Evolutionary conservation across 1,140 invertebrate species (phyloP).

Genomic region (Ditylenchus dipsaci): DNA sequence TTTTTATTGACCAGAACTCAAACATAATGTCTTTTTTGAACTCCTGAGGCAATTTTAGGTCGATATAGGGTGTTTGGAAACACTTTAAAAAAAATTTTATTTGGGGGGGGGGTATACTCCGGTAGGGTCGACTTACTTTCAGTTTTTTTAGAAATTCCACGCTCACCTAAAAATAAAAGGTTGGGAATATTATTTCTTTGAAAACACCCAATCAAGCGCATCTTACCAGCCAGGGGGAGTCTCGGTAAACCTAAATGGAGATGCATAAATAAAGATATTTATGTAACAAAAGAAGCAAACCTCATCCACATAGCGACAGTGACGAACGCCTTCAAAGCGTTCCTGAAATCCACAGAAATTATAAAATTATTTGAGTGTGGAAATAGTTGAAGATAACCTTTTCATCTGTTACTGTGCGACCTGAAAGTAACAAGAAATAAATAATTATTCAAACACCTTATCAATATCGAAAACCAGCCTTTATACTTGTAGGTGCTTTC

Average conservation of each 20-base stretch:
- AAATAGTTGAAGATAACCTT: conserved; percentile 59
- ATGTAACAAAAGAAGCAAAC: conserved; percentile 60
- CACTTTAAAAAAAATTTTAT: too few species aligned
- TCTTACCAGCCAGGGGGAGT: conserved; percentile 87
- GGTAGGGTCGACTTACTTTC: too few species aligned
- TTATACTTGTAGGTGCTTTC: conserved; percentile 81
- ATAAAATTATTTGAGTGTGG: conserved; percentile 8
- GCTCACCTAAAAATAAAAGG: conserved; percentile 48
- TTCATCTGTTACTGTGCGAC: conserved; percentile 95
- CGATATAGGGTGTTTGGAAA: background rate
- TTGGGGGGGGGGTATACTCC: too few species aligned
- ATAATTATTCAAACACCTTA: background rate
- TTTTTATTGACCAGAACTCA: too few species aligned
- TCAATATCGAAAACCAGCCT: conserved; percentile 59
- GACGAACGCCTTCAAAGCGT: conserved; percentile 83
- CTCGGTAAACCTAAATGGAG: conserved; percentile 63
- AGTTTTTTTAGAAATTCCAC: conserved; percentile 83
- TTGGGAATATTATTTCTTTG: too few species aligned
- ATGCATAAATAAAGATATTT: too few species aligned
- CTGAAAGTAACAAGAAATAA: background rate
- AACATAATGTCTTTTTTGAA: too few species aligned
- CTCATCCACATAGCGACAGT: conserved; percentile 99
- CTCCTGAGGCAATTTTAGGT: too few species aligned
- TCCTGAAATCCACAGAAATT: conserved; percentile 11
- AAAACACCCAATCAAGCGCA: too few species aligned